These are phyloP conservation scores for Bombus haemorrhoidalis DNA, from an alignment of 1,140 invertebrate species.

Conservation along the genomic window DNA sequence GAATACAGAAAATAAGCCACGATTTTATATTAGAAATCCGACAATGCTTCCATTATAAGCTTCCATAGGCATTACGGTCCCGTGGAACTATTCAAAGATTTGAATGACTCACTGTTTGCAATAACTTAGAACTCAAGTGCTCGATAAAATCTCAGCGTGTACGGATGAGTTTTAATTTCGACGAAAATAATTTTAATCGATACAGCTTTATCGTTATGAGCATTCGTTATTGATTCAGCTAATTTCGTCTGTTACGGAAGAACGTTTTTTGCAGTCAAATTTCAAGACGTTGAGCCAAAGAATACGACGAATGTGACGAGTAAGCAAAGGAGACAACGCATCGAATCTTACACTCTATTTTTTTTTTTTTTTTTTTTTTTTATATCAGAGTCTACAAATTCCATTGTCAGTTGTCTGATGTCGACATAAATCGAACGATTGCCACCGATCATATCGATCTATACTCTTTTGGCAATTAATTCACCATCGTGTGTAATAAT, in stretches of 20 bases:
- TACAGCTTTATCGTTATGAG: too few species aligned
- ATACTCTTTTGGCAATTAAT: background rate
- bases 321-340: background rate
- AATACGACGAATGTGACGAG: background rate
- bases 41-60: conserved; percentile 7
- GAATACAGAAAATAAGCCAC: background rate
- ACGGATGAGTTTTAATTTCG: too few species aligned
- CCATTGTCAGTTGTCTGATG: background rate
- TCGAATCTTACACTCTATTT: background rate
- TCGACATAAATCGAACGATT: background rate
- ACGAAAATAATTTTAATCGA: too few species aligned
- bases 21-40: background rate
- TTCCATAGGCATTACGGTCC: background rate
- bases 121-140: background rate
- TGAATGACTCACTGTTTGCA: conserved; percentile 5
- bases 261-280: too few species aligned
- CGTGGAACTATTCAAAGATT: background rate
- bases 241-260: too few species aligned
- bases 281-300: too few species aligned
- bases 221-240: too few species aligned
- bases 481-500: background rate
- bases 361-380: background rate
- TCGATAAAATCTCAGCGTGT: background rate
- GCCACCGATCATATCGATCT: too few species aligned
- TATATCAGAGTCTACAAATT: background rate